Base-by-base conservation (phyloP, 2,113 vertebrate species). In the Pica pica region DNA sequence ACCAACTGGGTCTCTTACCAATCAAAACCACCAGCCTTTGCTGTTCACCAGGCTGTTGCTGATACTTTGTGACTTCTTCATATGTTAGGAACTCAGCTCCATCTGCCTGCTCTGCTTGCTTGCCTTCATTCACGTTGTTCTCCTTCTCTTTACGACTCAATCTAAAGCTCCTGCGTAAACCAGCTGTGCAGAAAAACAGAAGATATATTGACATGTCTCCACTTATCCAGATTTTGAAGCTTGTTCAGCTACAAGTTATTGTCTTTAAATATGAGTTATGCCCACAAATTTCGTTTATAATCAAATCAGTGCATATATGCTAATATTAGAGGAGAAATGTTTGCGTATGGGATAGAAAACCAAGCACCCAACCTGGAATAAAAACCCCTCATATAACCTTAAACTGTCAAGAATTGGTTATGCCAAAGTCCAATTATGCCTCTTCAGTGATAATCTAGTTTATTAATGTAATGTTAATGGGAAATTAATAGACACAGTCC, bases 11-110 rank as follows among this genome's bases (percentile, higher is more conserved):
- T 41, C 57, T 96, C 96, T 97, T 96, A 99, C 99, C 99, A 16
- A 99, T 99, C 70, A 99, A 97, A 52, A 99, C 98, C 70, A 99
- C 98, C 63, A 99, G 98, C 44, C 99, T 98, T n/a, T 98, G 98
- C 94, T 98, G 97, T 24, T 99, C 98, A 3, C 98, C 98, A 1
- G 98, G 98, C n/a, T 96, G 98, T 5, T 98, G 98, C 92, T 98
- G 98, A 30, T 99, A 98, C 20, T 98, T 98, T 2, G 97, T 97
- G 74, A 99, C 99, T 83, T 99, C 99, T 83, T 99, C 99, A 1
- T 99, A 99, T 0, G 99, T 99, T 8, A 98, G 97, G 89, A 99
- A 97, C 64, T 99, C 98, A 0, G 82, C 71, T 41, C 63, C 8
- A 4, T 98, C 98, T 1, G 77, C 79, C n/a, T 93, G 92, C 3